These are phyloP conservation scores for Leptoclinus maculatus DNA, from an alignment of 2,797 vertebrate genomes.

Conservation along the genomic window DNA sequence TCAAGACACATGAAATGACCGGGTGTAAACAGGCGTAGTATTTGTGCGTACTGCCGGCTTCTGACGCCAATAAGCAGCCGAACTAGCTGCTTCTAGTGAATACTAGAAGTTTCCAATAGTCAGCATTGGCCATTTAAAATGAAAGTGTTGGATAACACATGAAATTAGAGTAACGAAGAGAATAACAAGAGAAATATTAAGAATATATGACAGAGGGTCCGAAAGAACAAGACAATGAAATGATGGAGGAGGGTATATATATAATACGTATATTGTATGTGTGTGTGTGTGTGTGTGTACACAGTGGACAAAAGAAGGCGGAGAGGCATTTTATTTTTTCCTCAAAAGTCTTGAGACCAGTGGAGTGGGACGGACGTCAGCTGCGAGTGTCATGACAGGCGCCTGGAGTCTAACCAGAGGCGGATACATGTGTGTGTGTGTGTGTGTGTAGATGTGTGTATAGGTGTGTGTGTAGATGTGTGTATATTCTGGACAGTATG, in stretches of 20 bases:
- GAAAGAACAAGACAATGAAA: not conserved
- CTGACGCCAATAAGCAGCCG: not conserved
- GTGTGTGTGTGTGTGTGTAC: slow-evolving; percentile 15
- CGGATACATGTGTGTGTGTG: slow-evolving; percentile 1
- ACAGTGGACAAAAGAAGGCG: not conserved
- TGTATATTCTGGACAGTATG: slow-evolving; percentile 11
- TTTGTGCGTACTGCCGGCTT: not conserved
- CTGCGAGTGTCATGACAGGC: slow-evolving; percentile 60
- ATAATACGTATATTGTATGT: not conserved
- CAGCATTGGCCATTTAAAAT: not conserved
- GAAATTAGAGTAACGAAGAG: not conserved
- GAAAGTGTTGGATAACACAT: not conserved
- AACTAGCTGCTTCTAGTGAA: not conserved
- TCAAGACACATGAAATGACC: slow-evolving; percentile 36
- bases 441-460: not conserved
- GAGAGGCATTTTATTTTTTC: slow-evolving; percentile 20
- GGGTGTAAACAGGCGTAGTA: not conserved
- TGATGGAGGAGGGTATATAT: not conserved
- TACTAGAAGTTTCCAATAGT: not conserved
- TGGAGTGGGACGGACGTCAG: slow-evolving; percentile 50
- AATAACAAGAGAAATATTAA: not conserved
- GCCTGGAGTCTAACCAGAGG: slow-evolving; percentile 62
- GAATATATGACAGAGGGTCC: not conserved
- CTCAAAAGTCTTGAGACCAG: slow-evolving; percentile 43
- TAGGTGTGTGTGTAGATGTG: slow-evolving; percentile 10